Percentiles rank a stretch among this genome's conserved stretches.
phyloP scores from a whole-genome alignment of 2,113 vertebrate genomes.

The Fregata magnificens region DNA sequence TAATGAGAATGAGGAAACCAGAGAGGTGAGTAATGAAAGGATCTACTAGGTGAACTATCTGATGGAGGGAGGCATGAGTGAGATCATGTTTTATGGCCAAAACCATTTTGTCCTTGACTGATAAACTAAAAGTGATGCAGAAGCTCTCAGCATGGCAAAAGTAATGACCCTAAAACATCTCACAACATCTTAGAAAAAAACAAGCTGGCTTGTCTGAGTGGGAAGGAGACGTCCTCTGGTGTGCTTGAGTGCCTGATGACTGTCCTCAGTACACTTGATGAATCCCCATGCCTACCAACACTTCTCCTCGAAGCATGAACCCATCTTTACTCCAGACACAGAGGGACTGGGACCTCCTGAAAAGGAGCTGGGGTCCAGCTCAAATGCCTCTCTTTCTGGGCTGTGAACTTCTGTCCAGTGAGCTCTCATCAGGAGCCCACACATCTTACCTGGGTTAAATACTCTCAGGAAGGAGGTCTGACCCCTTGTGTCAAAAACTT shows the following conservation, averaged over 20 bases:
- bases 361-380: neutral
- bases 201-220: neutral
- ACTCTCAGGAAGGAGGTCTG: neutral
- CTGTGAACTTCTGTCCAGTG: neutral
- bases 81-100: accelerated
- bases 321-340: neutral
- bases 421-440: neutral
- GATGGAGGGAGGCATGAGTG: neutral
- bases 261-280: accelerated
- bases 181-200: neutral
- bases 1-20: neutral
- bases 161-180: neutral
- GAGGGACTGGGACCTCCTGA: neutral
- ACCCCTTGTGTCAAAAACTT: accelerated
- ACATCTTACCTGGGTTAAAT: neutral
- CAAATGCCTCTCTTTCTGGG: neutral
- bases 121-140: neutral
- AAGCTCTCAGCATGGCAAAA: neutral
- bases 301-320: accelerated
- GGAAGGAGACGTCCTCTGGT: neutral
- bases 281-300: neutral
- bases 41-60: neutral
- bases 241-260: neutral
- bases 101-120: neutral
- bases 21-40: neutral